These are phyloP conservation scores for Hecatera dysodea DNA, from an alignment of 2,888 invertebrate genomes.

Conservation along the genomic window DNA sequence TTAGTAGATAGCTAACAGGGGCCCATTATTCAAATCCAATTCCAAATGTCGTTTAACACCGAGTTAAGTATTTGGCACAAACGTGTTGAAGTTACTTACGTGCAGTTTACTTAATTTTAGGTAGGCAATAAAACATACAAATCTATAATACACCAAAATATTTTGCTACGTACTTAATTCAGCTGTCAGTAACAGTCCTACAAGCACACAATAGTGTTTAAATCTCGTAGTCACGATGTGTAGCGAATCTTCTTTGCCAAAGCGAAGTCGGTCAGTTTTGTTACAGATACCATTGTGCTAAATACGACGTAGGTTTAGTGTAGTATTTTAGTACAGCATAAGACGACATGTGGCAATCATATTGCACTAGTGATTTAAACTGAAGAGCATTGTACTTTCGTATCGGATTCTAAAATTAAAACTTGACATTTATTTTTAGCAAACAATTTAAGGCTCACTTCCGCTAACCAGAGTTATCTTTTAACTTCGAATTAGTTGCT, in stretches of 20 bases:
- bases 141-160: constrained; percentile 1
- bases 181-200: not conserved
- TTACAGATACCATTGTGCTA: constrained; percentile 17
- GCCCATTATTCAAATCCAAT: not conserved
- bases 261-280: constrained; percentile 30
- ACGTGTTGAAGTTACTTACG: not conserved
- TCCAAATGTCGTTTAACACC: no score
- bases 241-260: constrained; percentile 30
- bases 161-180: constrained; percentile 14
- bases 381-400: not conserved
- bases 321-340: not conserved
- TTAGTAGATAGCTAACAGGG: not conserved
- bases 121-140: not conserved
- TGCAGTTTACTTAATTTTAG: not conserved
- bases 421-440: not conserved
- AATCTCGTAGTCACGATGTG: constrained; percentile 30
- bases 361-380: not conserved
- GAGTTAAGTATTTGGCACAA: not conserved
- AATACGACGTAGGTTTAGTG: constrained; percentile 4
- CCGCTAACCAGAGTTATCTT: no score
- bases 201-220: constrained; percentile 16
- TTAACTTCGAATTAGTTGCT: not conserved
- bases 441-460: no score
- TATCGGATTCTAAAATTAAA: not conserved
- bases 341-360: not conserved